A percentile compares a stretch with the other conserved stretches of the same genome.
phyloP scores from a whole-genome alignment of 2,888 invertebrate genomes.

The Venustoraphidia nigricollis region DNA sequence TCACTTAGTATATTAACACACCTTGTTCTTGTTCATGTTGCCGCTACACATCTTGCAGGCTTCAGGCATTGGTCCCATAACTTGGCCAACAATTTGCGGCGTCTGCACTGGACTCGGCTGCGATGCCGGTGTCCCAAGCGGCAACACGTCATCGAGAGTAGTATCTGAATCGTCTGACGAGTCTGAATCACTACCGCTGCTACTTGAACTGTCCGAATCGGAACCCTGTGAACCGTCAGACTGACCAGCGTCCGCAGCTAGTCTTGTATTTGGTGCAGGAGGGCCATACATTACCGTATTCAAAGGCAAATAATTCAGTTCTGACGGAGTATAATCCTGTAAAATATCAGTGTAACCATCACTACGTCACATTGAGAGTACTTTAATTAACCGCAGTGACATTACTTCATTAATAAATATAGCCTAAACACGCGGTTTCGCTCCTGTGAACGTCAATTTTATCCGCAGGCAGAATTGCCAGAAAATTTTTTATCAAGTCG shows the following conservation, averaged over 20 bases:
- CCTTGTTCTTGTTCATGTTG: no score
- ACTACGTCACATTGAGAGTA: no score
- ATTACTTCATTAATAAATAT: neutral
- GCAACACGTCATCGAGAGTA: neutral
- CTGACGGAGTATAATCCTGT: conserved; percentile 55
- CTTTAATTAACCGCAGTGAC: no score
- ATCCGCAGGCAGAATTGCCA: no score
- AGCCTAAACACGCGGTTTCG: neutral
- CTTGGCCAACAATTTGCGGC: no score
- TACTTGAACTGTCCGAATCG: conserved; percentile 22
- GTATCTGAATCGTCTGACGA: conserved; percentile 28
- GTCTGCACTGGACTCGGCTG: no score
- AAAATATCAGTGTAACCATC: conserved; percentile 10
- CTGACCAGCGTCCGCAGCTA: conserved; percentile 29
- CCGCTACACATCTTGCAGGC: no score
- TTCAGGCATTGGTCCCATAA: no score
- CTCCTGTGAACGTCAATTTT: no score
- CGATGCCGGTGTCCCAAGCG: no score
- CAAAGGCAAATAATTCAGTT: conserved; percentile 83
- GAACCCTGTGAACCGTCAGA: conserved; percentile 38
- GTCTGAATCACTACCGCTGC: conserved; percentile 16
- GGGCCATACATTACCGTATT: conserved; percentile 71
- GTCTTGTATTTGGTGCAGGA: conserved; percentile 30
- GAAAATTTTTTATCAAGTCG: no score
- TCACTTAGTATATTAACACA: no score